Evolutionary conservation across 1,140 invertebrate genomes (phyloP).

Genomic region (Drosophila bipectinata): DNA sequence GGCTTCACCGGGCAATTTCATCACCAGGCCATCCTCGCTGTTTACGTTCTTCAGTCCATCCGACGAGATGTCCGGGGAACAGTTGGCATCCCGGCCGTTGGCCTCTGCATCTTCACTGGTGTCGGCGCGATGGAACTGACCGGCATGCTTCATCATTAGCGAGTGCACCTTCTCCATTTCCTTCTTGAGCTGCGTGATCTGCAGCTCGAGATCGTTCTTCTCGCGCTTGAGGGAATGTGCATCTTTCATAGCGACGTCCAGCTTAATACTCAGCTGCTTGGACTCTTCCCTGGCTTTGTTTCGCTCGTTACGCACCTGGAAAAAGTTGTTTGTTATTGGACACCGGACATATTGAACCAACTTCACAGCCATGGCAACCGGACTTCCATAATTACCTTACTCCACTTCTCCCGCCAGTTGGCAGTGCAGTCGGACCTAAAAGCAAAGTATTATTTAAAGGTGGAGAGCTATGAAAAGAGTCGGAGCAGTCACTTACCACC

Average conservation of each 20-base stretch:
- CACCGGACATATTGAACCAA: slow-evolving; percentile 60
- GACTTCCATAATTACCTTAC: slow-evolving; percentile 87
- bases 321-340: slow-evolving; percentile 32
- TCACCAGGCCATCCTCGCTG: slow-evolving; percentile 84
- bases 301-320: slow-evolving; percentile 91
- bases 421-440: slow-evolving; percentile 88
- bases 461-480: not conserved
- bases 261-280: slow-evolving; percentile 91
- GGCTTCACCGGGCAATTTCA: slow-evolving; percentile 68
- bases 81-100: slow-evolving; percentile 74
- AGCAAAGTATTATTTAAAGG: slow-evolving; percentile 7
- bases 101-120: slow-evolving; percentile 76
- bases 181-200: slow-evolving; percentile 92
- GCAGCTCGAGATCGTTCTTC: slow-evolving; percentile 90
- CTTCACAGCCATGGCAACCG: slow-evolving; percentile 52
- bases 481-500: slow-evolving; percentile 87
- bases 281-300: slow-evolving; percentile 95
- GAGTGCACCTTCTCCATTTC: slow-evolving; percentile 91
- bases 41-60: slow-evolving; percentile 83
- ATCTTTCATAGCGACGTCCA: slow-evolving; percentile 92
- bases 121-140: slow-evolving; percentile 86
- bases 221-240: slow-evolving; percentile 90
- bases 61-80: slow-evolving; percentile 81
- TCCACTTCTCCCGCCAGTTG: slow-evolving; percentile 96
- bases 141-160: slow-evolving; percentile 88